Evolutionary conservation across 2,113 vertebrate genomes (phyloP).

Genomic region (Dipodomys spectabilis): DNA sequence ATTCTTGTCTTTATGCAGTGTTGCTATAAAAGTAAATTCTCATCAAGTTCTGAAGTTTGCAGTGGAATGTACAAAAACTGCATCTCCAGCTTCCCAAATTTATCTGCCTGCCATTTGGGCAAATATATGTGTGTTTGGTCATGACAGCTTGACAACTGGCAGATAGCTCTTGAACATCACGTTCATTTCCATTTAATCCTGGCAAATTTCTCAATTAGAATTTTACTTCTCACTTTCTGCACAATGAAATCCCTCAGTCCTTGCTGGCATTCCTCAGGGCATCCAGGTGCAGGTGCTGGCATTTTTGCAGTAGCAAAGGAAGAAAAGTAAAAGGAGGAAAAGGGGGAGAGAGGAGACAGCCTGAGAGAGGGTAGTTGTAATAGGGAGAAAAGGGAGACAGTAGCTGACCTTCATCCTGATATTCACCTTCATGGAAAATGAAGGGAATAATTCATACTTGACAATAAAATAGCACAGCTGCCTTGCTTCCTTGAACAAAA

Average conservation of each 20-base stretch:
- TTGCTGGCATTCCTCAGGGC: constrained; percentile 33
- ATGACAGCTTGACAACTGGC: constrained; percentile 78
- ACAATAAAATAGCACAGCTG: constrained; percentile 48
- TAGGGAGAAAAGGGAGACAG: constrained; percentile 25
- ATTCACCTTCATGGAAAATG: constrained; percentile 74
- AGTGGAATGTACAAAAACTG: constrained; percentile 53
- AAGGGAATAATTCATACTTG: constrained; percentile 64
- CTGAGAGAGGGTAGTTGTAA: constrained; percentile 15
- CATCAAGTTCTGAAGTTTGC: constrained; percentile 66
- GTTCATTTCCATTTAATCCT: constrained; percentile 68
- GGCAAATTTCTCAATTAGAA: constrained; percentile 73
- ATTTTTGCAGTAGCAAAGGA: constrained; percentile 41
- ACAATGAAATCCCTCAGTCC: constrained; percentile 33
- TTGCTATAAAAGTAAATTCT: constrained; percentile 61
- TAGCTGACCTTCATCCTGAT: constrained; percentile 64
- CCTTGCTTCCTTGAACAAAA: constrained; percentile 55
- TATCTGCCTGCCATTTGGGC: constrained; percentile 79
- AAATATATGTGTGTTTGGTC: constrained; percentile 77
- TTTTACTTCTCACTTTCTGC: constrained; percentile 63
- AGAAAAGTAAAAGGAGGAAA: constrained; percentile 55
- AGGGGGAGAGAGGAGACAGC: constrained; percentile 24
- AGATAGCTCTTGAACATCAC: constrained; percentile 74
- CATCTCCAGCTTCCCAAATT: constrained; percentile 73
- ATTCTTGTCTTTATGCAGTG: background rate
- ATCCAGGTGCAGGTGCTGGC: constrained; percentile 22